These are phyloP conservation scores for Plebejus anna DNA, from an alignment of 2,888 invertebrate species.

Conservation along the genomic window DNA sequence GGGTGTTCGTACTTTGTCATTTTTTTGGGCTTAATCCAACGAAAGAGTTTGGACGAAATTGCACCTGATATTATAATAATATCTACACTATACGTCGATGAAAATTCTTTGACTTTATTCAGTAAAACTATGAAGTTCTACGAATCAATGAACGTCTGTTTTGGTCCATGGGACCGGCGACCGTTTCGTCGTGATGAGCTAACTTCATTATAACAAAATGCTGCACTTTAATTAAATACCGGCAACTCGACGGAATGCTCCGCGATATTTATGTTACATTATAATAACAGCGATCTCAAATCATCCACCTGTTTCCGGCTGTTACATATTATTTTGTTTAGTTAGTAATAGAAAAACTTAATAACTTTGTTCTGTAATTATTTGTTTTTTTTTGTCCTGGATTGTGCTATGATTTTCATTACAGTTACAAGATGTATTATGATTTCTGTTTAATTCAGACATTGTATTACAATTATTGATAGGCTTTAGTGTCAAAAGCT, in stretches of 20 bases:
- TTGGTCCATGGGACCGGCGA: background rate
- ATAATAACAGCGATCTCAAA: slow-evolving; percentile 2
- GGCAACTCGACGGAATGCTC: background rate
- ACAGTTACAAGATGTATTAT: too few relatives aligned
- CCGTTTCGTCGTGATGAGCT: slow-evolving; percentile 36
- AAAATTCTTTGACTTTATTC: background rate
- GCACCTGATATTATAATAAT: too few relatives aligned
- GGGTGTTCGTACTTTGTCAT: too few relatives aligned
- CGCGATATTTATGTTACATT: background rate
- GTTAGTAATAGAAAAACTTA: background rate
- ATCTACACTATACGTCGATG: too few relatives aligned
- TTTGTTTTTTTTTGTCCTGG: background rate
- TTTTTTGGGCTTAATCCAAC: too few relatives aligned
- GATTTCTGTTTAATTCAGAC: too few relatives aligned
- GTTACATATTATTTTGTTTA: background rate
- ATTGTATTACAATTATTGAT: too few relatives aligned
- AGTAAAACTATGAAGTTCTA: background rate
- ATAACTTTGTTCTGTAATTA: background rate
- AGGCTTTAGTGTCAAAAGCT: too few relatives aligned
- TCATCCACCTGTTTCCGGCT: background rate
- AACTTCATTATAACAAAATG: slow-evolving; percentile 37
- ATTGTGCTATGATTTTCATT: background rate
- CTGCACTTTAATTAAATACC: slow-evolving; percentile 30
- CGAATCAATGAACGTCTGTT: background rate
- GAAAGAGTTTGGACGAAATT: too few relatives aligned